Conservation (phyloP, 2,888 invertebrate genomes). For the Chrysolina haemoptera region DNA sequence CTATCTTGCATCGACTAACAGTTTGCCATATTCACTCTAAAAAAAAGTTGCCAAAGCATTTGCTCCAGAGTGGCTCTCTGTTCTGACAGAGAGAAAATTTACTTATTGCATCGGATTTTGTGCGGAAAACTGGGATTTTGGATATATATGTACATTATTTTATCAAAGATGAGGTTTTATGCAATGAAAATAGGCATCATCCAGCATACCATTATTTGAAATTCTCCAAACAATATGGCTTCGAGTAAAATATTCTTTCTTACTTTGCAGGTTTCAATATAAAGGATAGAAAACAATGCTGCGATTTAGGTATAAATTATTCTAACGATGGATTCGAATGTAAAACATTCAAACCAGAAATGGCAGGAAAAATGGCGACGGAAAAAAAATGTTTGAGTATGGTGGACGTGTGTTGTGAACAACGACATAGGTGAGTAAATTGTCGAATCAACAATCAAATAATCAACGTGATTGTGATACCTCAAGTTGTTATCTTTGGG, state of each 20-base stretch:
- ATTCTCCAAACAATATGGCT: too few relatives aligned
- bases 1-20: too few relatives aligned
- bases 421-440: conserved; percentile 68
- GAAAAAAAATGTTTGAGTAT: conserved; percentile 77
- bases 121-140: too few relatives aligned
- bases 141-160: too few relatives aligned
- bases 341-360: conserved; percentile 65
- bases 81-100: too few relatives aligned
- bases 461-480: neutral
- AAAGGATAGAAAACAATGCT: conserved; percentile 64
- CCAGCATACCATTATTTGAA: too few relatives aligned
- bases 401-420: conserved; percentile 77
- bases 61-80: too few relatives aligned
- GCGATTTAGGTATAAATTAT: conserved; percentile 65
- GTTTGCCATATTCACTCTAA: too few relatives aligned
- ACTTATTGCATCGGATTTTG: too few relatives aligned
- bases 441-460: conserved; percentile 8
- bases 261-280: conserved; percentile 59
- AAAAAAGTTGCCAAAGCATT: too few relatives aligned
- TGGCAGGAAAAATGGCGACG: conserved; percentile 73
- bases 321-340: conserved; percentile 64
- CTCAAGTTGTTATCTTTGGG: neutral
- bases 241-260: neutral
- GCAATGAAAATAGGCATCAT: too few relatives aligned
- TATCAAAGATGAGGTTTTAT: too few relatives aligned